These are phyloP conservation scores for Panagrolaimus sp. DNA, from an alignment of 1,140 invertebrate genomes.

Conservation along the genomic window DNA sequence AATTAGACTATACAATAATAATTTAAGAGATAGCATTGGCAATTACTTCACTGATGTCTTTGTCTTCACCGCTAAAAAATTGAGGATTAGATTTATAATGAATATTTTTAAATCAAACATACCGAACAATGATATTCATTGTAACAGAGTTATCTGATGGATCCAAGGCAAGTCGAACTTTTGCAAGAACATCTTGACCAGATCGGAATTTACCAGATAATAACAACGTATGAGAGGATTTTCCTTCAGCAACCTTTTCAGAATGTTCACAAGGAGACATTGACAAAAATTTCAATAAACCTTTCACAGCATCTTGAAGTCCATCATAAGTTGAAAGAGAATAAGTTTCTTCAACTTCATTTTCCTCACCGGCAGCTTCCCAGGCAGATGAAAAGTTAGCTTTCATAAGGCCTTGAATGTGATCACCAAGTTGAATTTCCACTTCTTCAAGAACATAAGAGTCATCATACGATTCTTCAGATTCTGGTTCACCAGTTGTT, in stretches of 20 bases:
- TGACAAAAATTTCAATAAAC: constrained; percentile 78
- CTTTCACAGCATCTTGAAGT: constrained; percentile 79
- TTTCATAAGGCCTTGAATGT: constrained; percentile 78
- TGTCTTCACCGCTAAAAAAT: constrained; percentile 23
- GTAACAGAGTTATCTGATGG: constrained; percentile 66
- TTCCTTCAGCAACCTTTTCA: constrained; percentile 77
- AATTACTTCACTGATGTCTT: constrained; percentile 19
- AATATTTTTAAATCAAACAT: constrained; percentile 4
- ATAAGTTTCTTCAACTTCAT: constrained; percentile 82
- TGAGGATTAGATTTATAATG: not conserved
- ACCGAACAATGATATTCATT: constrained; percentile 67
- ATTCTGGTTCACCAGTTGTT: constrained; percentile 81
- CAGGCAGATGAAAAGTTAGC: constrained; percentile 68
- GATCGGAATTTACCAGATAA: constrained; percentile 80
- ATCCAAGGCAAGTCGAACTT: constrained; percentile 73
- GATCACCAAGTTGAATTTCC: constrained; percentile 79
- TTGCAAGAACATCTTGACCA: constrained; percentile 79
- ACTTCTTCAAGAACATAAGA: constrained; percentile 86
- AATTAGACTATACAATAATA: not conserved
- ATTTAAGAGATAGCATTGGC: constrained; percentile 21
- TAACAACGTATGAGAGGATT: constrained; percentile 73
- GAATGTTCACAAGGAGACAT: constrained; percentile 78
- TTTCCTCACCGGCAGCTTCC: constrained; percentile 72
- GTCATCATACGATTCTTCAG: constrained; percentile 76
- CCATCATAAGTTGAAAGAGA: constrained; percentile 74